Evolutionary conservation across 2,888 invertebrate genomes (phyloP).

Genomic region (Galerucella pusilla): DNA sequence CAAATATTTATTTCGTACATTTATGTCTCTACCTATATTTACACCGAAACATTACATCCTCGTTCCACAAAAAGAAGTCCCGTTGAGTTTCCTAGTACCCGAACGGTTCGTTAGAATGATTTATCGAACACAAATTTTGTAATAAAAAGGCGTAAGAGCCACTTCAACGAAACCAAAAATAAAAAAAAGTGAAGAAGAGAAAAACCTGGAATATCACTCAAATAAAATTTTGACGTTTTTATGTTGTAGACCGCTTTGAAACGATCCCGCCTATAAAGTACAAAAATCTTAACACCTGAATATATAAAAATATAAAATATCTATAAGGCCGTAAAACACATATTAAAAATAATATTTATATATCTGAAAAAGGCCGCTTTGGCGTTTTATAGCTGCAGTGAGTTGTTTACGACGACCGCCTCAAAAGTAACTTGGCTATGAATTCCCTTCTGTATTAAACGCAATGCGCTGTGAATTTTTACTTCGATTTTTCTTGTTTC

Average conservation of each 20-base stretch:
- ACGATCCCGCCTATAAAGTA: slow-evolving; percentile 57
- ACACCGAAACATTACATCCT: slow-evolving; percentile 16
- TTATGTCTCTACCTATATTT: slow-evolving; percentile 23
- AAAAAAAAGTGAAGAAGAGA: slow-evolving; percentile 19
- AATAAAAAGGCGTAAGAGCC: slow-evolving; percentile 23
- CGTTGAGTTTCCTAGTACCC: slow-evolving; percentile 36
- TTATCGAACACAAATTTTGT: slow-evolving; percentile 38
- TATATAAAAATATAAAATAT: slow-evolving; percentile 66
- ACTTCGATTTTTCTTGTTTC: slow-evolving; percentile 29
- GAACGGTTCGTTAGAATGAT: slow-evolving; percentile 37
- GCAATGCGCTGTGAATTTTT: slow-evolving; percentile 39
- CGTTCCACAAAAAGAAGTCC: slow-evolving; percentile 11
- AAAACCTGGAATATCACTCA: slow-evolving; percentile 46
- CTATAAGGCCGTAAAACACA: slow-evolving; percentile 66
- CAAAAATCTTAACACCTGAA: slow-evolving; percentile 66
- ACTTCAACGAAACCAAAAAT: not conserved
- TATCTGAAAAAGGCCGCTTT: slow-evolving; percentile 64
- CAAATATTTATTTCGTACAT: slow-evolving; percentile 18
- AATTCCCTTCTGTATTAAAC: slow-evolving; percentile 54
- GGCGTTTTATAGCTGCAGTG: slow-evolving; percentile 63
- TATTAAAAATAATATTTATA: slow-evolving; percentile 68
- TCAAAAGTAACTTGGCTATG: slow-evolving; percentile 56
- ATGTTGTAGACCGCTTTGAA: slow-evolving; percentile 56
- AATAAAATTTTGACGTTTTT: slow-evolving; percentile 62
- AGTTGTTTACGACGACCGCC: slow-evolving; percentile 64